Evolutionary conservation across 2,888 invertebrate species (phyloP).

Genomic region (Trypoxylon attenuatum): DNA sequence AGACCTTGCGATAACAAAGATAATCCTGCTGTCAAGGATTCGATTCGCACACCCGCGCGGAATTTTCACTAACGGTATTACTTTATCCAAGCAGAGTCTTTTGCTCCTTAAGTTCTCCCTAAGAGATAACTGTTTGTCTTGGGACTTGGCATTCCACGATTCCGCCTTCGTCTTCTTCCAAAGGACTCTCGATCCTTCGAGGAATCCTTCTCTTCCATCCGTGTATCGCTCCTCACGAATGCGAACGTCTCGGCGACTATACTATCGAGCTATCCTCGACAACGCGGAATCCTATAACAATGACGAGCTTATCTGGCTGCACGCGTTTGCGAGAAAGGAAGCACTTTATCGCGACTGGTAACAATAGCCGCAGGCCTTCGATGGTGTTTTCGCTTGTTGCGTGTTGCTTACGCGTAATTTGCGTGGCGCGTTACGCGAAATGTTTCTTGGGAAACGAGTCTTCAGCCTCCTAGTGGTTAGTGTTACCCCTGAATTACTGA

Average conservation of each 20-base stretch:
- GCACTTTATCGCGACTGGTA: slow-evolving; percentile 39
- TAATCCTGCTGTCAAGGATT: not conserved
- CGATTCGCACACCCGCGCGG: not conserved
- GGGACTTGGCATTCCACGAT: not conserved
- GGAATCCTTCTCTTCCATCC: too few species aligned
- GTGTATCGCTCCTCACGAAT: too few species aligned
- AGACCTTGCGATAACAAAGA: not conserved
- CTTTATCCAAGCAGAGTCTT: not conserved
- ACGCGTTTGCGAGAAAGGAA: slow-evolving; percentile 38
- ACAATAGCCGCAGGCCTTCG: slow-evolving; percentile 43
- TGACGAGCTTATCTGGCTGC: slow-evolving; percentile 33
- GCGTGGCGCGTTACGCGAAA: slow-evolving; percentile 7
- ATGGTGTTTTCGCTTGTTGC: slow-evolving; percentile 22
- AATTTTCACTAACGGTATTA: not conserved
- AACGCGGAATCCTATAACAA: slow-evolving; percentile 17
- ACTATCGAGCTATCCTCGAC: not conserved
- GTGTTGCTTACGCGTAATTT: slow-evolving; percentile 12
- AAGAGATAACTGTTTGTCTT: not conserved
- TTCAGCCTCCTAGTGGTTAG: too few species aligned
- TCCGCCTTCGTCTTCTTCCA: not conserved
- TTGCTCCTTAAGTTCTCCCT: not conserved
- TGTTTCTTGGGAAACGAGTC: not conserved
- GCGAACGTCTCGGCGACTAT: not conserved
- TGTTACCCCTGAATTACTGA: too few species aligned
- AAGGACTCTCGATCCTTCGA: not conserved